phyloP scores from a whole-genome alignment of 2,888 invertebrate genomes.

The Atethmia centrago region DNA sequence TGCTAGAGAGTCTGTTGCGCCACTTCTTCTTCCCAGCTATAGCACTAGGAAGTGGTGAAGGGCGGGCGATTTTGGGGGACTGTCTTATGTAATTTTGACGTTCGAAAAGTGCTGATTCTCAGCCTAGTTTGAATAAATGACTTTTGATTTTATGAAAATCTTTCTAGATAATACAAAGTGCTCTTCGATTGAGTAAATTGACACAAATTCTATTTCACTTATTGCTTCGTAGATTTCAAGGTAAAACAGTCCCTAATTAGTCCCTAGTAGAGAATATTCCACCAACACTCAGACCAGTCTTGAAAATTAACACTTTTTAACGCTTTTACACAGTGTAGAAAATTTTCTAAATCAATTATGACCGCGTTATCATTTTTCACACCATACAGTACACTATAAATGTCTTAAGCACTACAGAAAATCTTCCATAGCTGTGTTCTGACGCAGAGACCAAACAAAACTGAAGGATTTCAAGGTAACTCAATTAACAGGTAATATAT shows the following conservation, averaged over 20 bases:
- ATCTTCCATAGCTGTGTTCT: conserved; percentile 41
- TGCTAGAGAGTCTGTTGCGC: no score
- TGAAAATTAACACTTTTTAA: conserved; percentile 15
- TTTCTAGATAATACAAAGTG: neutral
- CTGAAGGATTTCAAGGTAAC: conserved; percentile 41
- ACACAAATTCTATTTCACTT: neutral
- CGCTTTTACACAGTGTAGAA: conserved; percentile 12
- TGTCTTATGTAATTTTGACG: no score
- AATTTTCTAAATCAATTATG: conserved; percentile 9
- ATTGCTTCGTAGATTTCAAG: neutral
- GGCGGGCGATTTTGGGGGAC: no score
- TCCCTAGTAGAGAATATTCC: neutral
- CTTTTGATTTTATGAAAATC: no score
- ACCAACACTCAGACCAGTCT: neutral
- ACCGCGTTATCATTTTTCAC: conserved; percentile 5
- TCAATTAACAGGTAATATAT: conserved; percentile 58
- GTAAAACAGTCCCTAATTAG: neutral
- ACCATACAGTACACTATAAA: conserved; percentile 1
- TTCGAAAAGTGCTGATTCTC: no score
- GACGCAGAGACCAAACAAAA: conserved; percentile 12
- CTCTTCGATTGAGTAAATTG: neutral
- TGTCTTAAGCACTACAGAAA: conserved; percentile 21
- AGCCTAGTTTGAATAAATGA: no score
- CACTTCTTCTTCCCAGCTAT: no score
- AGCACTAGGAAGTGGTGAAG: no score